A percentile compares a stretch with the other conserved stretches of the same genome.
Conservation (phyloP, 2,797 vertebrate genomes). For the Labeo calbasu region DNA sequence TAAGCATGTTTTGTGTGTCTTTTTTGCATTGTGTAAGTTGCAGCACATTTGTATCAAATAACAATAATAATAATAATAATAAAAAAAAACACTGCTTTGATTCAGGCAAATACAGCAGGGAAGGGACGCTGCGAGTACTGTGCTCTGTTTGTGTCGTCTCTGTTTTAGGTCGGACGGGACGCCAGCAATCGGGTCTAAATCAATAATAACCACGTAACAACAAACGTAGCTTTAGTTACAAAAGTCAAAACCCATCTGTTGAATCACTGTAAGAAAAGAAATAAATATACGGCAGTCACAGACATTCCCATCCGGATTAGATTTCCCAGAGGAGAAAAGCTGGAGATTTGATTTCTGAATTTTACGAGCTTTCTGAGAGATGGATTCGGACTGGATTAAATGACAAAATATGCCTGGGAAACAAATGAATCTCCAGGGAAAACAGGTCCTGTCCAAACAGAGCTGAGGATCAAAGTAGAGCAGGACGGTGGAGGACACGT, state of each 20-base stretch:
- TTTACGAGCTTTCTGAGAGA: background rate
- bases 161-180: background rate
- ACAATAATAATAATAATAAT: too few species aligned
- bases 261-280: background rate
- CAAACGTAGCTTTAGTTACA: background rate
- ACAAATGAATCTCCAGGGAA: background rate
- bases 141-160: background rate
- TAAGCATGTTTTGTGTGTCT: too few species aligned
- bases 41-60: too few species aligned
- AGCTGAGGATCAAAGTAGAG: background rate
- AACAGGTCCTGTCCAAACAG: background rate
- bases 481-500: background rate
- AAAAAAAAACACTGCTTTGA: too few species aligned
- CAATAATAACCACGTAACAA: background rate
- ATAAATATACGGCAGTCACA: background rate
- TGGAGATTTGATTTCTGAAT: background rate
- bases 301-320: background rate
- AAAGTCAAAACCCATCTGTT: background rate
- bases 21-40: too few species aligned
- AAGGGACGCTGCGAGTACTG: background rate
- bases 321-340: background rate
- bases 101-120: too few species aligned
- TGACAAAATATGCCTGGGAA: background rate
- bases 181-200: background rate
- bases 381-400: background rate